Base-by-base conservation (phyloP, 2,888 invertebrate species). In the Priocnemis perturbator region DNA sequence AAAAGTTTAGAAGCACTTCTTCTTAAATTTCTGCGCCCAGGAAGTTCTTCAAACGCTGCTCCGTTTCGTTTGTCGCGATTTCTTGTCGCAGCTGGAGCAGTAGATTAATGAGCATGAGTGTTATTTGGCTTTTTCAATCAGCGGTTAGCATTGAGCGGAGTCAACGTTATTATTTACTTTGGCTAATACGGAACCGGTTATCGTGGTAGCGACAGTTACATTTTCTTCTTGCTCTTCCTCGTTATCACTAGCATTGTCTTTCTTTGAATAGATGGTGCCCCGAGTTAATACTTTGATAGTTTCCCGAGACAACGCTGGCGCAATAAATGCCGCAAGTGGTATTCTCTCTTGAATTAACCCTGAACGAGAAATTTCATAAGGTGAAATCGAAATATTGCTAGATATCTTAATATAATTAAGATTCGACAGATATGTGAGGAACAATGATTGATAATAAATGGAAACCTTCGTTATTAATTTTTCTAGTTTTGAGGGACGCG, bases 401-500 rank as follows among this genome's bases (percentile, higher is more conserved):
- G n/a, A n/a, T n/a, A n/a, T n/a, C n/a, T n/a, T n/a, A n/a, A n/a
- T n/a, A n/a, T n/a, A n/a, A n/a, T n/a, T n/a, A n/a, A n/a, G n/a
- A n/a, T n/a, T n/a, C n/a, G n/a, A n/a, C n/a, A n/a, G n/a, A 23
- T 20, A n/a, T 0, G 48, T 59, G 11, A 61, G 53, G 61, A n/a
- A 59, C 3, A 58, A 64, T 48, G 9, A 52, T 52, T 52, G 19
- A 2, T 52, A 20, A 11, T 20, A 9, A 2, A 4, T 17, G 3
- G 21, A 26, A 52, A 83, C 83, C 83, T 71, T 83, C 81, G 60
- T 73, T 82, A 64, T 83, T 83, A 65, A 79, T 82, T 48, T 71
- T 76, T 19, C 76, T 78, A 50, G 78, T 77, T 63, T 83, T 83
- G 19, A 83, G 67, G 11, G 83, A 78, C 20, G 83, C 83, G 47